Evolutionary conservation across 1,140 invertebrate species (phyloP).

Genomic region (Heliconius melpomene): DNA sequence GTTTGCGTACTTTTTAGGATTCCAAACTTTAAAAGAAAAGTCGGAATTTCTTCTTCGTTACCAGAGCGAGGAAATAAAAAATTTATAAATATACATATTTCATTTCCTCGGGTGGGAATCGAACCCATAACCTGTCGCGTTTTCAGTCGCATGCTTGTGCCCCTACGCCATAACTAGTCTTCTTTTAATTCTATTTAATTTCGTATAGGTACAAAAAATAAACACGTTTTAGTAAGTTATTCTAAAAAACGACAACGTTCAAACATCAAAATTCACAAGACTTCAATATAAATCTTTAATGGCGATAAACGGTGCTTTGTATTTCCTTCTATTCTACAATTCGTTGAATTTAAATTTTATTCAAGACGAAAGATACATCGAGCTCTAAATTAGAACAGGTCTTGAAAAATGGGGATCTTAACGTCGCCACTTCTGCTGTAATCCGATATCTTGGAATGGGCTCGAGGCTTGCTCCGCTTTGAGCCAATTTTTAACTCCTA

Average conservation of each 20-base stretch:
- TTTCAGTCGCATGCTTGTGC: no score
- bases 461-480: slow-evolving; percentile 16
- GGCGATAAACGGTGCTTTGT: slow-evolving; percentile 8
- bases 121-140: no score
- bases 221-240: background rate
- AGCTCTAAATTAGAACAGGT: slow-evolving; percentile 30
- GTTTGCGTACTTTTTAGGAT: no score
- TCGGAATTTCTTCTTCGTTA: no score
- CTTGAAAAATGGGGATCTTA: slow-evolving; percentile 33
- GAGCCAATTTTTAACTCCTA: slow-evolving; percentile 4
- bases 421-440: slow-evolving; percentile 35
- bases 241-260: background rate
- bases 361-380: slow-evolving; percentile 24
- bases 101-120: no score
- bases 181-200: no score
- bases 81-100: no score
- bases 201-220: background rate
- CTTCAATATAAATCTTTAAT: background rate
- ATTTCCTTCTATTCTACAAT: slow-evolving; percentile 15
- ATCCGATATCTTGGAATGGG: slow-evolving; percentile 36
- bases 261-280: slow-evolving; percentile 1
- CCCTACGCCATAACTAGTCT: no score
- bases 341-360: slow-evolving; percentile 24
- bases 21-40: no score
- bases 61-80: no score